phyloP scores from a whole-genome alignment of 2,113 vertebrate species.

The Pithys albifrons region DNA sequence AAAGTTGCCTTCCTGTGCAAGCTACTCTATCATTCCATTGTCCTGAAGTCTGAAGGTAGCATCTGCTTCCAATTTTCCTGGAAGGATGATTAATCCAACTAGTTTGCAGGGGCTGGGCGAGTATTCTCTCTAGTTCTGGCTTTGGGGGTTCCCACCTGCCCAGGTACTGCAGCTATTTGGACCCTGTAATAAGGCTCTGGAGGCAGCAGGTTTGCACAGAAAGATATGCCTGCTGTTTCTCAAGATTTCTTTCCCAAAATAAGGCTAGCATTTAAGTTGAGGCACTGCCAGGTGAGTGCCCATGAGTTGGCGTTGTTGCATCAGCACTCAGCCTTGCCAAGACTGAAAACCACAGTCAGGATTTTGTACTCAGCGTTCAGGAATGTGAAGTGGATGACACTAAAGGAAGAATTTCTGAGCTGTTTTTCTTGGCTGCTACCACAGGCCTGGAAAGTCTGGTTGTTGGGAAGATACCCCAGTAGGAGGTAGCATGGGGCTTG shows the following conservation, averaged over 20 bases:
- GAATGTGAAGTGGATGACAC: conserved; percentile 51
- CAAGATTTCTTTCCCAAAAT: background rate
- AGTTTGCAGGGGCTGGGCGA: background rate
- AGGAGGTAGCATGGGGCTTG: background rate
- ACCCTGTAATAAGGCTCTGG: background rate
- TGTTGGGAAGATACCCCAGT: conserved; percentile 21
- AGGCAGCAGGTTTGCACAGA: background rate
- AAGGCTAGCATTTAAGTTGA: background rate
- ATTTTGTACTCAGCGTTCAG: conserved; percentile 42
- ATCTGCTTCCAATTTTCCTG: background rate
- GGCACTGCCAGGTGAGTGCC: conserved; percentile 30
- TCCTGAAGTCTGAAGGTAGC: background rate
- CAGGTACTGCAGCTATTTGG: background rate
- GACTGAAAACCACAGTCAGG: conserved; percentile 43
- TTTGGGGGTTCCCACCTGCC: background rate
- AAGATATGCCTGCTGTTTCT: background rate
- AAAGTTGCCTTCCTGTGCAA: conserved; percentile 14
- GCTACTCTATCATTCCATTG: background rate
- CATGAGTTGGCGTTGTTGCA: conserved; percentile 12
- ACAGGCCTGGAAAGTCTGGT: conserved; percentile 6
- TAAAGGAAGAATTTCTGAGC: conserved; percentile 40
- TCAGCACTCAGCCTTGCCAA: conserved; percentile 27
- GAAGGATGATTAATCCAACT: background rate
- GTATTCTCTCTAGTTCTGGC: background rate
- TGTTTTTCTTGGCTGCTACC: conserved; percentile 46